phyloP scores from a whole-genome alignment of 1,140 invertebrate species.

The Orius laevigatus region DNA sequence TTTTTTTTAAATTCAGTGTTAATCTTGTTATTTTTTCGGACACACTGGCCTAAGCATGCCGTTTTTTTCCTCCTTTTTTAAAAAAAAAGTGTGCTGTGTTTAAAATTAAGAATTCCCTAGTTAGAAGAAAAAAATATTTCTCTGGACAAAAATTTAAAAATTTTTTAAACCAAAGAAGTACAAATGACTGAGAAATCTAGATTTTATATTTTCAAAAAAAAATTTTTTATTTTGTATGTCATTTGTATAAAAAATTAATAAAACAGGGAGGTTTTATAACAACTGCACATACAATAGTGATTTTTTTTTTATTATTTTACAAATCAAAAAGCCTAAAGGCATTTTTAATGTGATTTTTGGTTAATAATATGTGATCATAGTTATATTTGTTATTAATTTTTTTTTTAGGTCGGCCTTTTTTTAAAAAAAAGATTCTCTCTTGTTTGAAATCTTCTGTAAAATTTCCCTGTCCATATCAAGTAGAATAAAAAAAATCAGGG shows the following conservation, averaged over 20 bases:
- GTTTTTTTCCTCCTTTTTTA: conserved; percentile 10
- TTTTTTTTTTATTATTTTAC: conserved; percentile 9
- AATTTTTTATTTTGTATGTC: conserved; percentile 16
- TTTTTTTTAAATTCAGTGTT: not conserved
- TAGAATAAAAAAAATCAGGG: conserved; percentile 15
- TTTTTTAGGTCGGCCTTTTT: conserved; percentile 1
- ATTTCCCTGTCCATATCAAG: conserved; percentile 16
- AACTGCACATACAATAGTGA: conserved; percentile 14
- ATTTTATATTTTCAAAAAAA: conserved; percentile 18
- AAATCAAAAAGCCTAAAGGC: conserved; percentile 6
- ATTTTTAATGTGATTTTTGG: conserved; percentile 17
- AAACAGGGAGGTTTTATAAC: conserved; percentile 17
- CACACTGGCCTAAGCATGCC: conserved; percentile 15
- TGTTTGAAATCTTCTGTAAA: too few species aligned
- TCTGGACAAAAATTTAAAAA: conserved; percentile 13
- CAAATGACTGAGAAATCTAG: conserved; percentile 18
- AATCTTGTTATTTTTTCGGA: not conserved
- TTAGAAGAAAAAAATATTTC: conserved; percentile 17
- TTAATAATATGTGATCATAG: conserved; percentile 17
- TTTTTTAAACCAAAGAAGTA: conserved; percentile 18
- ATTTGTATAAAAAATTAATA: conserved; percentile 18
- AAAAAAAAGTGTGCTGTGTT: conserved; percentile 16
- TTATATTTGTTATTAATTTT: conserved; percentile 12
- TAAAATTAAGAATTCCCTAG: conserved; percentile 16
- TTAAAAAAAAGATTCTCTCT: not conserved